Percentiles rank a stretch among this genome's conserved stretches.
Conservation (phyloP, 1,140 invertebrate species). For the Papilio polyxenes region DNA sequence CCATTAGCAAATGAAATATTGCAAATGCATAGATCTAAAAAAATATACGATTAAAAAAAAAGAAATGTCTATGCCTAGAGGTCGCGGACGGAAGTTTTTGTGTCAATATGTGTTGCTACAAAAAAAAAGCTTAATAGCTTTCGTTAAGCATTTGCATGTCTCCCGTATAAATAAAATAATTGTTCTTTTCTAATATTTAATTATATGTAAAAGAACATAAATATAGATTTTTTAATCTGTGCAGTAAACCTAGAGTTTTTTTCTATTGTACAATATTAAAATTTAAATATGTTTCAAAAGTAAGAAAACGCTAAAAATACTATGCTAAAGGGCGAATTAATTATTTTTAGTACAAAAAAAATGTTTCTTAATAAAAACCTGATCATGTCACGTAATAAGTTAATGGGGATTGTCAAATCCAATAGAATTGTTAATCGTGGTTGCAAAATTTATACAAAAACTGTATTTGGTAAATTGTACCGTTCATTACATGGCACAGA, state of each 20-base stretch:
- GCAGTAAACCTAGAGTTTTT: not conserved
- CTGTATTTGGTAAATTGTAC: too few species aligned
- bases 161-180: slow-evolving; percentile 56
- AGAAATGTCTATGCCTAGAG: slow-evolving; percentile 47
- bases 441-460: too few species aligned
- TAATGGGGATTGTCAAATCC: too few species aligned
- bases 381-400: too few species aligned
- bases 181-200: slow-evolving; percentile 45
- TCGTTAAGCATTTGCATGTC: slow-evolving; percentile 62
- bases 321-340: too few species aligned
- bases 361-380: too few species aligned
- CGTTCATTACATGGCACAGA: not conserved
- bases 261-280: not conserved
- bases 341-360: too few species aligned
- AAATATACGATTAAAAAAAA: not conserved
- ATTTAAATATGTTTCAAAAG: not conserved
- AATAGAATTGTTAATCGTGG: too few species aligned
- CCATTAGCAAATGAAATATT: not conserved
- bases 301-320: too few species aligned
- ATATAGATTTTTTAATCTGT: slow-evolving; percentile 40
- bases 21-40: not conserved
- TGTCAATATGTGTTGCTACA: slow-evolving; percentile 54
- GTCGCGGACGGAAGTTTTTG: slow-evolving; percentile 35
- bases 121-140: slow-evolving; percentile 67
- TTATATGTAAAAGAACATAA: not conserved